phyloP scores from a whole-genome alignment of 1,140 invertebrate species.

The Drosophila oshimai region DNA sequence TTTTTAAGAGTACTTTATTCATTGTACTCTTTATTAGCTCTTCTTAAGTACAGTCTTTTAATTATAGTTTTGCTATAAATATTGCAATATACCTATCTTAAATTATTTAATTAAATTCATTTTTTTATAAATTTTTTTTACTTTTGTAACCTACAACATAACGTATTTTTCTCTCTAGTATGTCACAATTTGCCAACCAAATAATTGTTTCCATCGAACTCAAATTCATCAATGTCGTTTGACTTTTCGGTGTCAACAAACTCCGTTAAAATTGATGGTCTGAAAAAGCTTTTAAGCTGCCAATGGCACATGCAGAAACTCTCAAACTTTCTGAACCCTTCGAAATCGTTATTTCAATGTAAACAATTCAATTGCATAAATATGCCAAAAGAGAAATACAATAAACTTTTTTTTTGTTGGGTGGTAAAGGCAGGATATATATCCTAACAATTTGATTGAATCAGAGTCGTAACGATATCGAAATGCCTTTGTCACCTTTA shows the following conservation, averaged over 20 bases:
- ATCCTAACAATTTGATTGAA: conserved; percentile 69
- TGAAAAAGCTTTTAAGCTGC: conserved; percentile 36
- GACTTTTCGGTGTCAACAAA: conserved; percentile 20
- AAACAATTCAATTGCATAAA: conserved; percentile 74
- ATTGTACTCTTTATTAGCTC: not conserved
- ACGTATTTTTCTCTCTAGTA: not conserved
- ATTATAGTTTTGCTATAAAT: no score
- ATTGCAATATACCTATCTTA: no score
- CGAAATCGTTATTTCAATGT: conserved; percentile 51
- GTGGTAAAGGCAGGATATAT: conserved; percentile 40
- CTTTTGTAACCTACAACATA: no score
- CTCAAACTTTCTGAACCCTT: conserved; percentile 53
- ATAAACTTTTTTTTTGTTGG: conserved; percentile 22
- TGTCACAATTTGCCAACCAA: conserved; percentile 32
- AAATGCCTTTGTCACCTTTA: conserved; percentile 62
- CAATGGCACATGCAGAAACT: conserved; percentile 27
- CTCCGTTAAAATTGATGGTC: conserved; percentile 53
- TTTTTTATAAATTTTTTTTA: no score
- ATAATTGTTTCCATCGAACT: not conserved
- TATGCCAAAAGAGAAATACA: conserved; percentile 37
- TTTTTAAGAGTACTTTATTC: no score
- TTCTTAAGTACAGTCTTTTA: no score
- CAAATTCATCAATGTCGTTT: conserved; percentile 54
- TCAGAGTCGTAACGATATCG: conserved; percentile 46
- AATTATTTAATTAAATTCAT: no score